Evolutionary conservation across 1,140 invertebrate species (phyloP).

Genomic region (Sycophila sp.): DNA sequence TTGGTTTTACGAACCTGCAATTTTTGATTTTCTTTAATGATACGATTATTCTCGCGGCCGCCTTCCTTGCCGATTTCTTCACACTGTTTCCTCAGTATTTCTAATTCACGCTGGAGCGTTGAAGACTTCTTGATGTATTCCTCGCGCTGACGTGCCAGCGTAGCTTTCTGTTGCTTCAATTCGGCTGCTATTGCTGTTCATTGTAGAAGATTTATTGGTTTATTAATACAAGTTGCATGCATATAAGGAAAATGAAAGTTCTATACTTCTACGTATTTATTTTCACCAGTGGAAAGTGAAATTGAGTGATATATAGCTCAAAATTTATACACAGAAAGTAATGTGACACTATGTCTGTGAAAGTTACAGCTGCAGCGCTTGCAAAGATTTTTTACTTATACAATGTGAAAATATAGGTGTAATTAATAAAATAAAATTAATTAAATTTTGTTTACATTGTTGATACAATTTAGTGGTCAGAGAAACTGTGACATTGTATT

Average conservation of each 20-base stretch:
- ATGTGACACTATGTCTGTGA: too few species aligned
- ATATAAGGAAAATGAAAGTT: not conserved
- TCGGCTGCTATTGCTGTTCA: slow-evolving; percentile 79
- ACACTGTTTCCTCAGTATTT: slow-evolving; percentile 79
- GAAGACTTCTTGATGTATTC: slow-evolving; percentile 79
- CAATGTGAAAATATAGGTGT: too few species aligned
- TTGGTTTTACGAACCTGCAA: slow-evolving; percentile 72
- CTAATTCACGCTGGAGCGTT: slow-evolving; percentile 78
- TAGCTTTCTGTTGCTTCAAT: slow-evolving; percentile 81
- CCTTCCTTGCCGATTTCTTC: slow-evolving; percentile 76
- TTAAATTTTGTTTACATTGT: too few species aligned
- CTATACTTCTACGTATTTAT: too few species aligned
- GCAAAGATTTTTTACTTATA: too few species aligned
- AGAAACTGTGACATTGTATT: too few species aligned
- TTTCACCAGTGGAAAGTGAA: too few species aligned
- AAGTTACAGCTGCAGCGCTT: too few species aligned
- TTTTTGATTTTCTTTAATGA: slow-evolving; percentile 82
- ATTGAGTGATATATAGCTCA: not conserved
- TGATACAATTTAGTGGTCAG: too few species aligned
- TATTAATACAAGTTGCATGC: slow-evolving; percentile 26
- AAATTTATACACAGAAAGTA: not conserved
- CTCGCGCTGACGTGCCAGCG: slow-evolving; percentile 78
- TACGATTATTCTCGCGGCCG: slow-evolving; percentile 73
- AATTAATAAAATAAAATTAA: too few species aligned
- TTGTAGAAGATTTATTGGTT: slow-evolving; percentile 42